These are phyloP conservation scores for Sarcophaga peregrina DNA, from an alignment of 1,140 invertebrate species.

Conservation along the genomic window DNA sequence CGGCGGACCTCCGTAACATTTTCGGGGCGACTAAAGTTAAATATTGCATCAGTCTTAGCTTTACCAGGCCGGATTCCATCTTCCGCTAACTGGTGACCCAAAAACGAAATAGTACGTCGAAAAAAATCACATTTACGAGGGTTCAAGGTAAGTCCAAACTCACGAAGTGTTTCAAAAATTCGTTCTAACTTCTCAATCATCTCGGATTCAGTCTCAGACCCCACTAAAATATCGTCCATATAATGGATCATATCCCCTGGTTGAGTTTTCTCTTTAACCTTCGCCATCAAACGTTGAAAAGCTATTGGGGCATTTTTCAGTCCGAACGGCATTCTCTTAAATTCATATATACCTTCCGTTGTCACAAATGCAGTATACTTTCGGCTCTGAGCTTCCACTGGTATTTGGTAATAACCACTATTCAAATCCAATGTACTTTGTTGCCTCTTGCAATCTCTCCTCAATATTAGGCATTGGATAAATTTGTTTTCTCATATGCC, in stretches of 20 bases:
- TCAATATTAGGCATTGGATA: conserved; percentile 55
- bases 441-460: conserved; percentile 51
- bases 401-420: conserved; percentile 58
- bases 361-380: conserved; percentile 64
- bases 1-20: conserved; percentile 34
- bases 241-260: conserved; percentile 40
- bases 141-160: conserved; percentile 65
- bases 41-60: conserved; percentile 48
- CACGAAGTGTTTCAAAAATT: conserved; percentile 10
- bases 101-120: conserved; percentile 46
- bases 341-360: conserved; percentile 65
- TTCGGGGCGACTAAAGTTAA: conserved; percentile 37
- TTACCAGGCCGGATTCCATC: conserved; percentile 45
- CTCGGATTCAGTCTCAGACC: not conserved
- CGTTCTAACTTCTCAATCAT: conserved; percentile 20
- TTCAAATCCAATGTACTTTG: conserved; percentile 52
- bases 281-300: conserved; percentile 56
- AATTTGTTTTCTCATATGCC: conserved; percentile 49
- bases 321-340: conserved; percentile 68
- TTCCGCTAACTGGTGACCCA: conserved; percentile 42
- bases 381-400: conserved; percentile 46
- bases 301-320: conserved; percentile 54
- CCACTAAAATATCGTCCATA: conserved; percentile 46
- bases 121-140: conserved; percentile 66
- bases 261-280: conserved; percentile 22